A percentile compares a stretch with the other conserved stretches of the same genome.
phyloP scores from a whole-genome alignment of 2,113 vertebrate species.

The Chiloscyllium plagiosum region DNA sequence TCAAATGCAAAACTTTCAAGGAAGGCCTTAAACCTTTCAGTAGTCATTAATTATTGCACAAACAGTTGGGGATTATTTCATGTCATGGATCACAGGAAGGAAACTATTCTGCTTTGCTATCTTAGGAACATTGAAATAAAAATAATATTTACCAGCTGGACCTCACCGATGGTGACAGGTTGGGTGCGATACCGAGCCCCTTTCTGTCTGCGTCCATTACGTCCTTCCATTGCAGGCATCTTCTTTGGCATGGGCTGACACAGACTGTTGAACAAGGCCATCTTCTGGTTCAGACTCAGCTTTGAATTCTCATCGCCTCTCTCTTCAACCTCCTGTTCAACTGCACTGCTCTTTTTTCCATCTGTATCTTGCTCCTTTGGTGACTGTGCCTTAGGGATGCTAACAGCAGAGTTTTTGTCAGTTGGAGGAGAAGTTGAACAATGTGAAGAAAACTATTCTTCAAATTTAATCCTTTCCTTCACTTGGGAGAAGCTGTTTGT shows the following conservation, averaged over 20 bases:
- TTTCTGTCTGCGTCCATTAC: conserved; percentile 57
- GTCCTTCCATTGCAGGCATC: conserved; percentile 12
- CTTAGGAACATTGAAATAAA: background rate
- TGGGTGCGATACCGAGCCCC: conserved; percentile 62
- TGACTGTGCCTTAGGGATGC: conserved; percentile 43
- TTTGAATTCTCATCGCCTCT: conserved; percentile 53
- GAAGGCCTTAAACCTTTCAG: background rate
- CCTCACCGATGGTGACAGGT: conserved; percentile 64
- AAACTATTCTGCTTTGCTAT: background rate
- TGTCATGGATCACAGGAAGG: background rate
- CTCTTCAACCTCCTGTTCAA: conserved; percentile 42
- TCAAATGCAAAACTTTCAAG: background rate
- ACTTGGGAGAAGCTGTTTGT: background rate
- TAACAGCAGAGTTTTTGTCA: conserved; percentile 34
- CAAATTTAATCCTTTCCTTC: background rate
- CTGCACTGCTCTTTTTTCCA: background rate
- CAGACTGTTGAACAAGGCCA: conserved; percentile 66
- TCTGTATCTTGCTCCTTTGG: conserved; percentile 39
- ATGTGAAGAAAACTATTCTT: background rate
- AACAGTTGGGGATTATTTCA: background rate
- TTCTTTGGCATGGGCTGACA: conserved; percentile 43
- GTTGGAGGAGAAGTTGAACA: background rate
- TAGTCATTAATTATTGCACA: background rate
- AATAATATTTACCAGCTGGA: conserved; percentile 53
- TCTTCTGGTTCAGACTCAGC: conserved; percentile 63